These are phyloP conservation scores for Pyralis farinalis DNA, from an alignment of 2,888 invertebrate genomes.

Conservation along the genomic window DNA sequence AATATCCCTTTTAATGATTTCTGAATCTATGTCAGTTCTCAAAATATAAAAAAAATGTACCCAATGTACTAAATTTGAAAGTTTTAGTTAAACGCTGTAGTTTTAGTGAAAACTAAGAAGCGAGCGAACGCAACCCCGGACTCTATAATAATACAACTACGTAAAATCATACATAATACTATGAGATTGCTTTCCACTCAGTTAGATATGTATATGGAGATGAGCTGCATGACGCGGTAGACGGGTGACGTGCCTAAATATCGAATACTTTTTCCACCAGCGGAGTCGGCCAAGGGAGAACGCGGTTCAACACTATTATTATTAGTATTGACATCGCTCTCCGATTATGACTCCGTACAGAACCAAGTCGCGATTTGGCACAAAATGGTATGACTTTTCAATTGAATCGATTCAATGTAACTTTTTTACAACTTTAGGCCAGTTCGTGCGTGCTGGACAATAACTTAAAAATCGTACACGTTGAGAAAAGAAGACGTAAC, in stretches of 20 bases:
- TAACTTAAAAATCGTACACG: too few relatives aligned
- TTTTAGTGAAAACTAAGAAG: slow-evolving; percentile 18
- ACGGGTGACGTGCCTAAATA: slow-evolving; percentile 36
- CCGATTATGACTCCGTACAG: neutral
- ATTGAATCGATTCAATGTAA: slow-evolving; percentile 7
- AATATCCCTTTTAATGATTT: too few relatives aligned
- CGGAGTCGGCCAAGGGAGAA: neutral
- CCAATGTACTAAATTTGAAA: neutral
- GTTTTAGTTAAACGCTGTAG: neutral
- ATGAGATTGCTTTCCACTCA: slow-evolving; percentile 67
- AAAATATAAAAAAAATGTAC: neutral
- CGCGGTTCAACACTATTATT: neutral
- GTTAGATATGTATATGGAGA: slow-evolving; percentile 72
- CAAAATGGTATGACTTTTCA: slow-evolving; percentile 17
- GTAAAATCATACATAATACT: slow-evolving; percentile 57
- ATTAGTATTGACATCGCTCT: neutral
- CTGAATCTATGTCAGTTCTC: neutral
- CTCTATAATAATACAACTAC: slow-evolving; percentile 41
- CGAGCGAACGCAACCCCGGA: slow-evolving; percentile 23
- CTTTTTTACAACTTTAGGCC: neutral
- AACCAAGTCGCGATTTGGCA: slow-evolving; percentile 18
- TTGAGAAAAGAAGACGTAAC: too few relatives aligned
- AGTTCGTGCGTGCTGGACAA: too few relatives aligned
- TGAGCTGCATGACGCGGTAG: slow-evolving; percentile 40
- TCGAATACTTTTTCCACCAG: neutral